These are phyloP conservation scores for Trissolcus brochymenae DNA, from an alignment of 2,888 invertebrate species.

Conservation along the genomic window DNA sequence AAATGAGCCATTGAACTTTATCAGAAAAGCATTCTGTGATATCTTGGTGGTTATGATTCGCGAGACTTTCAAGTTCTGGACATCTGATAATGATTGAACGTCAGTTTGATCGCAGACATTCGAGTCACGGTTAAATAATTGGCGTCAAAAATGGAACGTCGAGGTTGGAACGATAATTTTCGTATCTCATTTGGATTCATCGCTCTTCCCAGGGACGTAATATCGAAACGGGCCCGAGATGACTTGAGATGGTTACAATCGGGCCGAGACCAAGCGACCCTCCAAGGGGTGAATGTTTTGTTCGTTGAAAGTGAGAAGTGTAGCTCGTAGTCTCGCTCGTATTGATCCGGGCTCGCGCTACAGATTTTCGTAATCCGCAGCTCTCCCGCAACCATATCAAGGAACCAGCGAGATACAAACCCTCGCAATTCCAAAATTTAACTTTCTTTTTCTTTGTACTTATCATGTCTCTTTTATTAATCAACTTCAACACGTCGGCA, in stretches of 20 bases:
- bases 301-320: constrained; percentile 47
- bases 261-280: constrained; percentile 2
- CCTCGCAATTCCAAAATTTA: no score
- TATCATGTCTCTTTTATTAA: no score
- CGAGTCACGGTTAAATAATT: constrained; percentile 5
- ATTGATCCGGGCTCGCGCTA: constrained; percentile 33
- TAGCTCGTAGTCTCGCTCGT: constrained; percentile 19
- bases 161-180: constrained; percentile 26
- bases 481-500: no score
- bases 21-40: no score
- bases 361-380: constrained; percentile 34
- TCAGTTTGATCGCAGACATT: constrained; percentile 7
- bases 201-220: not conserved
- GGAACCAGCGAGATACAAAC: constrained; percentile 15
- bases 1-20: no score
- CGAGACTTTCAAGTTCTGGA: no score
- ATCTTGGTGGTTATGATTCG: no score
- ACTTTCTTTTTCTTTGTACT: no score
- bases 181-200: constrained; percentile 9
- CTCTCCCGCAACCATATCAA: constrained; percentile 21
- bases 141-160: not conserved
- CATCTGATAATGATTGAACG: no score
- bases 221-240: not conserved
- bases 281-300: constrained; percentile 33
- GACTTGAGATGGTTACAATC: not conserved